Base-by-base conservation (phyloP, 1,140 invertebrate genomes). In the Capitella teleta region DNA sequence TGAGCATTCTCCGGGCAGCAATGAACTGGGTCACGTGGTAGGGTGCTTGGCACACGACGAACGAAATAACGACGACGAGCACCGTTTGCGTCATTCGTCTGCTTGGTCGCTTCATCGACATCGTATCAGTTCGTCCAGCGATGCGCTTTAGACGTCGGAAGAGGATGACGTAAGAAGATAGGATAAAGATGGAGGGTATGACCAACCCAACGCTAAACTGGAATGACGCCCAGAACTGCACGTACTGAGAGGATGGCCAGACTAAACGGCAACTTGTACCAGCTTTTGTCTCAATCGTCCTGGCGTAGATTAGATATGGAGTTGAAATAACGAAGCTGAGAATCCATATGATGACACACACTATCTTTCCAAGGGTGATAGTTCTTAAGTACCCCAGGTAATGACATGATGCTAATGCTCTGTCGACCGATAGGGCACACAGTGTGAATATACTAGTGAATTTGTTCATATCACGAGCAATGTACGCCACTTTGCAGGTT, bases 401-500 rank as follows among this genome's bases (percentile, higher is more conserved):
- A 10, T 36, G 28, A 19, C n/a, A 47, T 26, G 14, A 32, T 12
- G 45, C 45, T 8, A 47, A n/a, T 26, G 5, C 18, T n/a, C 45
- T 26, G 45, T 47, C 45, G 26, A 47, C 28, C 28, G 28, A 32
- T 26, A 47, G 45, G 12, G 45, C 45, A 12, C 30, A 16, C 24
- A 47, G 12, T 5, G 45, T 47, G 4, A 36, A 32, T 5, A 32
- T 14, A 30, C 26, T 32, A 12, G 45, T 14, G 45, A 40, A 47
- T 30, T 47, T 47, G 45, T 36, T 47, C 28, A 26, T 34, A 14
- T 47, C 45, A n/a, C 45, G 45, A 19, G 16, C 16, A 4, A 32
- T 30, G 28, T 36, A 47, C 4, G 26, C 30, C n/a, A 47, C 10
- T 30, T 47, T 47, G 30, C 45, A 47, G 5, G 45, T 16, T 24